A percentile compares a stretch with the other conserved stretches of the same genome.
These are phyloP conservation scores for Pelecanoides urinatrix DNA, from an alignment of 2,113 vertebrate genomes.

Conservation along the genomic window DNA sequence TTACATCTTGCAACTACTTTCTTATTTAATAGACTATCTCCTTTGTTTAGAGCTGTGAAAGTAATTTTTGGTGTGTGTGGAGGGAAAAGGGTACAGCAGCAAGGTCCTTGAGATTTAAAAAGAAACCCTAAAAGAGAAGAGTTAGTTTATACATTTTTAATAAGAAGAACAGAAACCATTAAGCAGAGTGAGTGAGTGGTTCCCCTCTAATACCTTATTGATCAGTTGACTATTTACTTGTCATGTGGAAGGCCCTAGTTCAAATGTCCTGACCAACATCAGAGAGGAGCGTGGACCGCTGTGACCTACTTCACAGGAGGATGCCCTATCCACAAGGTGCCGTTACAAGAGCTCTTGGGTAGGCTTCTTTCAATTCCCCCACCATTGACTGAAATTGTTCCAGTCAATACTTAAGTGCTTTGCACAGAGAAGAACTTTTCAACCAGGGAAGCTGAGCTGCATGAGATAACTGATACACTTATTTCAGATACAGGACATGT, in stretches of 20 bases:
- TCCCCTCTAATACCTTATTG: background rate
- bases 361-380: background rate
- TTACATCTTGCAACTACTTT: background rate
- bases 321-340: background rate
- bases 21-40: background rate
- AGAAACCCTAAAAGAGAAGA: background rate
- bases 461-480: background rate
- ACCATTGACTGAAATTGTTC: background rate
- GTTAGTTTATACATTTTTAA: constrained; percentile 12
- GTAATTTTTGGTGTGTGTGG: background rate
- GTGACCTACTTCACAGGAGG: background rate
- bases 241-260: background rate
- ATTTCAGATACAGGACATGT: background rate
- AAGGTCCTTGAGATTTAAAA: background rate
- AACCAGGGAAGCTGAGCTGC: background rate
- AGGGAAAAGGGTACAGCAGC: background rate
- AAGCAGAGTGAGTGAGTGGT: background rate
- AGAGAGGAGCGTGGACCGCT: background rate
- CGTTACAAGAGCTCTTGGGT: background rate
- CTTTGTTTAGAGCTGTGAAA: background rate
- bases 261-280: background rate
- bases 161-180: background rate
- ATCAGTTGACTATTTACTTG: background rate
- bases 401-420: background rate
- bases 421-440: background rate